Conservation (phyloP, 2,797 vertebrate genomes). For the Scarus forsteni region DNA sequence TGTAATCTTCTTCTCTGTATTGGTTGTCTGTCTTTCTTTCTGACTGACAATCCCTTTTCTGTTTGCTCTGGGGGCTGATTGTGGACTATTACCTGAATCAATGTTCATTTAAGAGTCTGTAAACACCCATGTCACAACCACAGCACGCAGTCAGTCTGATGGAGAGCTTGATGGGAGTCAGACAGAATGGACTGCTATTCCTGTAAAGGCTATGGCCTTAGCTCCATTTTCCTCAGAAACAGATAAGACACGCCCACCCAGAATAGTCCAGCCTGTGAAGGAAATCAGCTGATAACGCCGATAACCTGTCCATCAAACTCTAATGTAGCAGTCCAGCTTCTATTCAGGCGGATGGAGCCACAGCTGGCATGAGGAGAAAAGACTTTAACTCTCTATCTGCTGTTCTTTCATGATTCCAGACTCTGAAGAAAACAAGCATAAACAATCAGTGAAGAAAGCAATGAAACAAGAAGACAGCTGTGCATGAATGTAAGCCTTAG, state of each 20-base stretch:
- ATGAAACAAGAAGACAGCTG: no score
- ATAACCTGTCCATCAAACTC: constrained; percentile 41
- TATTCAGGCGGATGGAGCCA: constrained; percentile 28
- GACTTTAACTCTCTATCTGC: constrained; percentile 32
- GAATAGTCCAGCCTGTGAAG: constrained; percentile 34
- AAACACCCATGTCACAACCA: constrained; percentile 53
- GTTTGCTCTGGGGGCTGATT: constrained; percentile 41
- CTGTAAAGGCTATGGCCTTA: constrained; percentile 40
- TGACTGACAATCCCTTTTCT: constrained; percentile 24
- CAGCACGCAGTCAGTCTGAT: constrained; percentile 24
- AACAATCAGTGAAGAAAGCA: no score
- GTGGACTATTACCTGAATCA: constrained; percentile 61
- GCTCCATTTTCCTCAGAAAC: constrained; percentile 22
- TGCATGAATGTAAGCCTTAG: no score
- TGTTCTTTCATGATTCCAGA: constrained; percentile 11
- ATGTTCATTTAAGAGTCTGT: constrained; percentile 70
- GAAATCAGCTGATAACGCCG: constrained; percentile 40
- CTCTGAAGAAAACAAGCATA: background rate
- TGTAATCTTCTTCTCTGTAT: constrained; percentile 17
- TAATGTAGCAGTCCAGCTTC: constrained; percentile 24
- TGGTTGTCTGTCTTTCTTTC: background rate
- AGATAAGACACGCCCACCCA: constrained; percentile 59
- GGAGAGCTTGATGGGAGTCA: constrained; percentile 49
- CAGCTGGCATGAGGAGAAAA: constrained; percentile 29
- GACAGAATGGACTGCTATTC: constrained; percentile 33